Conservation (phyloP, 2,113 vertebrate species). For the Nesoenas mayeri region DNA sequence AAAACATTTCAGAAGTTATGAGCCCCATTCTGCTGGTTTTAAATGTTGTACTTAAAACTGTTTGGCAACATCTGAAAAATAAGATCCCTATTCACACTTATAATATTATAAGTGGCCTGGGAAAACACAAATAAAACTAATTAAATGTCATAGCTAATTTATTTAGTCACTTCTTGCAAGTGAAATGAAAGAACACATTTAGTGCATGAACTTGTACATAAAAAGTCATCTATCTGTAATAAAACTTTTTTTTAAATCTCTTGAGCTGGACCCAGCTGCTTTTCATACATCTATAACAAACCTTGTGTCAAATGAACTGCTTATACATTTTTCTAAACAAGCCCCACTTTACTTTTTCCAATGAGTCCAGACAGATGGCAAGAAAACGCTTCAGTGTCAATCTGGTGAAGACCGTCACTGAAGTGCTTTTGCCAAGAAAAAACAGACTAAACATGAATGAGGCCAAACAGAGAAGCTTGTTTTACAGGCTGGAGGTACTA, state of each 20-base stretch:
- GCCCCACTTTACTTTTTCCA: constrained; percentile 66
- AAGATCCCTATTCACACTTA: background rate
- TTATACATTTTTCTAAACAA: constrained; percentile 68
- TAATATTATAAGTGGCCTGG: background rate
- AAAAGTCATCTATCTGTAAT: constrained; percentile 42
- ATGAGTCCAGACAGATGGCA: constrained; percentile 76
- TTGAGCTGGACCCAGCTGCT: constrained; percentile 20
- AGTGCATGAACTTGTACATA: constrained; percentile 10
- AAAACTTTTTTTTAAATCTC: constrained; percentile 12
- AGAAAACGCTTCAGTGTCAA: constrained; percentile 77
- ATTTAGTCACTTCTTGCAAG: constrained; percentile 28
- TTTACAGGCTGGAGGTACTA: constrained; percentile 63
- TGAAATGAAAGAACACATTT: constrained; percentile 30
- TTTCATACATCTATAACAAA: constrained; percentile 56
- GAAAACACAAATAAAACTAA: constrained; percentile 48
- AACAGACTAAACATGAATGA: constrained; percentile 80
- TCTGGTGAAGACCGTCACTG: constrained; percentile 69
- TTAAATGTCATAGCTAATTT: constrained; percentile 42
- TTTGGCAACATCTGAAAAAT: background rate
- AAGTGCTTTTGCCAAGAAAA: constrained; percentile 75
- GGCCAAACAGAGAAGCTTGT: constrained; percentile 72
- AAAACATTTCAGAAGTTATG: background rate
- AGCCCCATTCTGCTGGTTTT: background rate
- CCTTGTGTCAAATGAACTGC: constrained; percentile 42
- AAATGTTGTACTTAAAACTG: background rate